Base-by-base conservation (phyloP, 1,140 invertebrate species). In the Drosophila trapezifrons region DNA sequence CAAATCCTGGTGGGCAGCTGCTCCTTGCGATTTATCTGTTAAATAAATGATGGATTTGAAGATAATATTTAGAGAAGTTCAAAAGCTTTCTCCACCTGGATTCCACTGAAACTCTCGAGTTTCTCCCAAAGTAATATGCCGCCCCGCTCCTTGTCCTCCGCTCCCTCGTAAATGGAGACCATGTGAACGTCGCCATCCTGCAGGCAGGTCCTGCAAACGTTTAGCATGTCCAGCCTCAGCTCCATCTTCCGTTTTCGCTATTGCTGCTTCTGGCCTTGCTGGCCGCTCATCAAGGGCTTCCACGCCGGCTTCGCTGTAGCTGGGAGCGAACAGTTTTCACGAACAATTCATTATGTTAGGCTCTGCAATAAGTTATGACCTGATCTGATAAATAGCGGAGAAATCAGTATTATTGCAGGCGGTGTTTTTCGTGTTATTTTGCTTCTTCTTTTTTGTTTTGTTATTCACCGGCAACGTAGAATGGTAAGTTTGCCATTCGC, bases 61-160 rank as follows among this genome's bases (percentile, higher is more conserved):
- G 9, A 8, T 13, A 27, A 18, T 25, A 20, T 13, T 3, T 0
- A 22, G 2, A 37, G 0, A 20, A 20, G 10, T 3, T 3, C 2
- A 15, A 12, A 15, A 37, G 15, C 13, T 15, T 66, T 52, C 35
- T 20, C 38, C 76, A 74, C 82, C 64, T 82, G 76, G 18, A 91
- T 81, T 9, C 87, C 87, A n/a, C 76, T 76, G 47, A 83, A 90
- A 18, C 56, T 67, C 76, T 91, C 79, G 45, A 91, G 90, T 81
- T 90, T 91, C 27, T 91, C 78, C 49, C 76, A 77, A 0, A 91
- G 60, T 0, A 70, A 78, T 27, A 79, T 20, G 8, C 59, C 51
- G 2, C 63, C 46, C 1, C 37, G 43, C 12, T 71, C 55, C 12
- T 56, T 67, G 1, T 46, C 73, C 6, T 77, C 70, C 0, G 84